Base-by-base conservation (phyloP, 2,113 vertebrate species). In the Phalacrocorax pelagicus region DNA sequence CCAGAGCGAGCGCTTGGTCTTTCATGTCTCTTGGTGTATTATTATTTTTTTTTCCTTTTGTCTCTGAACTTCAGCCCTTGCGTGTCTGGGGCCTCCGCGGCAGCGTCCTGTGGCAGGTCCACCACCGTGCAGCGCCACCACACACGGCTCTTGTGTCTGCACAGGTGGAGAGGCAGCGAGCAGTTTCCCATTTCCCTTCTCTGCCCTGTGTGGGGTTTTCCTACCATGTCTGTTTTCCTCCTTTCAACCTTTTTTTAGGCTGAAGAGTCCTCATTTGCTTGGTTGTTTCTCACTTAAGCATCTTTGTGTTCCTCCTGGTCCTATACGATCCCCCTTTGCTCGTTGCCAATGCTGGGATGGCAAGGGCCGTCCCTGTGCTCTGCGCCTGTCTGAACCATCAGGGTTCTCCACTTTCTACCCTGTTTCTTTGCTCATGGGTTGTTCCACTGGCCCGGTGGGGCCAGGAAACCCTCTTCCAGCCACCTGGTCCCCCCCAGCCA, bases 101-200 rank as follows among this genome's bases (percentile, higher is more conserved):
- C 36, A 59, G 27, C 2, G 1, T 81, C 59, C 65, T 70, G 40
- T 46, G 52, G 58, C 34, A 17, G 63, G 23, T 77, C n/a, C 26
- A 12, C 23, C 30, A 19, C 42, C 0, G 0, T 0, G 0, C 42
- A 9, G 32, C 54, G 11, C 23, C 5, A 4, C 52, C 1, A 0
- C 3, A 15, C 7, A 15, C 3, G 2, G 74, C 74, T 75, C 17
- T 63, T 51, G 36, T 10, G 30, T 55, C 23, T 0, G 0, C 14
- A 16, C 2, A 2, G 26, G 10, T 24, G 4, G 81, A 59, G 27
- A 61, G 30, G 46, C 20, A 74, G 40, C 24, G 4, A 47, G 38
- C 2, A 7, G 6, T 32, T 71, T 46, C 72, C 49, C 27, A 3
- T 11, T 40, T 23, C 44, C n/a, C 44, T 77, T 91, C 72, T 32